Percentiles rank a stretch among this genome's conserved stretches.
These are phyloP conservation scores for Drosophila ercepeae DNA, from an alignment of 1,140 invertebrate genomes.

Conservation along the genomic window DNA sequence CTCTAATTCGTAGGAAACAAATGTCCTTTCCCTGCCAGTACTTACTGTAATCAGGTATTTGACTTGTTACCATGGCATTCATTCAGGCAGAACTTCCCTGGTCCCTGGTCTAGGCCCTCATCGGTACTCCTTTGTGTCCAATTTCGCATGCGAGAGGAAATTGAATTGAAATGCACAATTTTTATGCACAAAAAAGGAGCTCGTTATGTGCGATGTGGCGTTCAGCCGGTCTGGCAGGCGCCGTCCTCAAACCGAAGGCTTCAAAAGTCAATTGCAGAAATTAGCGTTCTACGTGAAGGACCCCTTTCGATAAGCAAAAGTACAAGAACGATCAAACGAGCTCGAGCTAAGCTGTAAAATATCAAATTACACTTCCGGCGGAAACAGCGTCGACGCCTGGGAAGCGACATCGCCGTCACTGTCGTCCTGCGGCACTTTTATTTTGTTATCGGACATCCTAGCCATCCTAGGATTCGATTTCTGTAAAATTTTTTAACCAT, in stretches of 20 bases:
- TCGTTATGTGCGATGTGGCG: slow-evolving; percentile 79
- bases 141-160: slow-evolving; percentile 71
- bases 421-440: slow-evolving; percentile 64
- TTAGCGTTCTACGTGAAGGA: slow-evolving; percentile 49
- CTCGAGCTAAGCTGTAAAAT: slow-evolving; percentile 72
- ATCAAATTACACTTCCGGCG: slow-evolving; percentile 83
- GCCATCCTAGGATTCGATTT: slow-evolving; percentile 46
- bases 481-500: slow-evolving; percentile 62
- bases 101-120: slow-evolving; percentile 21
- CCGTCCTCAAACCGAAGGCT: slow-evolving; percentile 15
- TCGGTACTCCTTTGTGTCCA: slow-evolving; percentile 12
- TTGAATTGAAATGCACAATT: slow-evolving; percentile 78
- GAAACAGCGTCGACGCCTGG: slow-evolving; percentile 70
- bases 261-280: slow-evolving; percentile 76
- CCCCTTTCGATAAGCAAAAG: too few species aligned
- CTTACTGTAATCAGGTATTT: slow-evolving; percentile 42
- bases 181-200: slow-evolving; percentile 69
- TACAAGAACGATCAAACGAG: too few species aligned
- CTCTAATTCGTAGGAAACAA: too few species aligned
- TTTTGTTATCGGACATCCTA: slow-evolving; percentile 78
- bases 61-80: slow-evolving; percentile 34
- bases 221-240: slow-evolving; percentile 43
- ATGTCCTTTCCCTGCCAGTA: not conserved
- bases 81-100: slow-evolving; percentile 40
- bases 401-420: slow-evolving; percentile 44